Evolutionary conservation across 2,797 vertebrate genomes (phyloP).

Genomic region (Peromyscus attwateri): DNA sequence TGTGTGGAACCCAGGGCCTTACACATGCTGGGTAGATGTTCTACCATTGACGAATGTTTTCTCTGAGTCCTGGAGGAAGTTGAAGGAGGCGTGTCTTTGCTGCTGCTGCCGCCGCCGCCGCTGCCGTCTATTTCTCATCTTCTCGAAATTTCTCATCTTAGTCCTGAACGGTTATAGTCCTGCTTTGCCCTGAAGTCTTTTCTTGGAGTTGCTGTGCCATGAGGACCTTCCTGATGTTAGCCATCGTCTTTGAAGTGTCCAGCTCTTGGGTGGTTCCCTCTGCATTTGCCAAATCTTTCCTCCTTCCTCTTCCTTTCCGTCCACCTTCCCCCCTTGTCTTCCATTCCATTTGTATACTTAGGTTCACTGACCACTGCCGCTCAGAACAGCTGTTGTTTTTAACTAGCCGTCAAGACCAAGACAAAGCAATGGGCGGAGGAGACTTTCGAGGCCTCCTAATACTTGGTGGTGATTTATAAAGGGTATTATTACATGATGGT

Average conservation of each 20-base stretch:
- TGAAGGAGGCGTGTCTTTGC: constrained; percentile 15
- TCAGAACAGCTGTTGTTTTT: neutral
- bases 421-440: neutral
- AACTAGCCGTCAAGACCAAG: neutral
- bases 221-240: neutral
- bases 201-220: neutral
- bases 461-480: constrained; percentile 36
- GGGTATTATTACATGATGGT: constrained; percentile 31
- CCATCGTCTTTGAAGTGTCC: constrained; percentile 28
- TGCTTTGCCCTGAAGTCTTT: constrained; percentile 2
- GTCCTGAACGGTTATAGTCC: neutral
- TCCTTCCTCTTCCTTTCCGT: constrained; percentile 32
- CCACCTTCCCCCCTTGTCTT: neutral
- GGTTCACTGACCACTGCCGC: neutral
- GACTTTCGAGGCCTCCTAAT: constrained; percentile 37
- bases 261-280: constrained; percentile 28
- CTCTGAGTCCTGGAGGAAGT: constrained; percentile 45
- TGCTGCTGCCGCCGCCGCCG: neutral
- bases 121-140: constrained; percentile 16
- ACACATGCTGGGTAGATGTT: too few species aligned
- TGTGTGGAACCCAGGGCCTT: neutral
- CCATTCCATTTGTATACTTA: constrained; percentile 34
- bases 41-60: neutral
- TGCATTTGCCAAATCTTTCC: constrained; percentile 34
- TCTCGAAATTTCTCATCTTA: constrained; percentile 38